These are phyloP conservation scores for Toxostoma redivivum DNA, from an alignment of 2,113 vertebrate species.

Conservation along the genomic window DNA sequence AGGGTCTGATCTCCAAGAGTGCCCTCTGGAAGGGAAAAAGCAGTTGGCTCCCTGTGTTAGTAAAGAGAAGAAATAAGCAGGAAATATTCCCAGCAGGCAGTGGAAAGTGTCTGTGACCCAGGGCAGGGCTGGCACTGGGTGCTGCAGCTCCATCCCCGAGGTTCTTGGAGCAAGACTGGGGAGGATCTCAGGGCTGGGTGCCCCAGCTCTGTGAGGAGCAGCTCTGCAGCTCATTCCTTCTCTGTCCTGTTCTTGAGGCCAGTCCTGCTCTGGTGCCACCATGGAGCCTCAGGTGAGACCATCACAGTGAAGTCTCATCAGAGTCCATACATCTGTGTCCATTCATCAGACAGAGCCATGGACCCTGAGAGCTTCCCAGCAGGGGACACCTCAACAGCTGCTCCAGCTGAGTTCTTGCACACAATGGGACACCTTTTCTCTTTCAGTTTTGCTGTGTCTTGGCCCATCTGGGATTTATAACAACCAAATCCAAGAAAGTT, in stretches of 20 bases:
- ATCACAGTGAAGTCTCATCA: rapidly evolving
- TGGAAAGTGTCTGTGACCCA: neutral
- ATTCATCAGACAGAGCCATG: neutral
- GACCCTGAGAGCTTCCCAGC: neutral
- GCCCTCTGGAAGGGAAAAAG: neutral
- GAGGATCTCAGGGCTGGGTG: neutral
- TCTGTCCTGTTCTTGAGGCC: neutral
- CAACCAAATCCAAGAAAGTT: neutral
- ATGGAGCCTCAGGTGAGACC: neutral
- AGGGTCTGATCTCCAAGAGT: neutral
- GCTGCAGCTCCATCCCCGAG: neutral
- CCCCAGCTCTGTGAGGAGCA: neutral
- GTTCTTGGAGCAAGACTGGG: neutral
- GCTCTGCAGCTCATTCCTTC: neutral
- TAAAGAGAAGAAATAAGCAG: neutral
- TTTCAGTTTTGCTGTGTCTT: neutral
- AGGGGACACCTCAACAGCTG: neutral
- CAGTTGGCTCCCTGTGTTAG: neutral
- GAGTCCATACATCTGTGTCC: rapidly evolving
- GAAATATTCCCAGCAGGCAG: neutral
- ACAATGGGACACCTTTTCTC: neutral
- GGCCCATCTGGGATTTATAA: neutral
- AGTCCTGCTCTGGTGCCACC: neutral
- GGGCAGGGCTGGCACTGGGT: neutral
- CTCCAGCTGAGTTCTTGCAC: neutral